Evolutionary conservation across 2,113 vertebrate species (phyloP), one percentile per base, ranked within the genome.

Genomic region (Hystrix brachyura): DNA sequence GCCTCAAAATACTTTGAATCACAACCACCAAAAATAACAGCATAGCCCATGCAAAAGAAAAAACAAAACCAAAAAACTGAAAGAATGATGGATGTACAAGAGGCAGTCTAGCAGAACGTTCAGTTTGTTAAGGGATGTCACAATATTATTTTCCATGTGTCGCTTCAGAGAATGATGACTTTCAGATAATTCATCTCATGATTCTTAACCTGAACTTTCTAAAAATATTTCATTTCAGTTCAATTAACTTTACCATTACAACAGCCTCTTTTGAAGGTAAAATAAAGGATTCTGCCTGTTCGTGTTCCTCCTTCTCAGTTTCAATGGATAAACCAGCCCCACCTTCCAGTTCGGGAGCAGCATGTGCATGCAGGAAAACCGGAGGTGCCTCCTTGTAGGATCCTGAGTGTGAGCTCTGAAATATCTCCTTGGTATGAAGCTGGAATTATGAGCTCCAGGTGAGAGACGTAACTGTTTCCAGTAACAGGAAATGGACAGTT

Each of bases 81-180:
- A 97, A 98, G 97, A 98, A 97, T 96, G 97, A 98, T 92, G 93
- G 97, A 98, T 97, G 98, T 97, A 57, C 91, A 92, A 96, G 96
- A 98, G 97, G 96, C 88, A 89, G 93, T 98, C 95, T 97, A 94
- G 96, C 96, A 89, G 97, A 92, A 98, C 91, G 96, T 95, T 97
- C 87, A 93, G 92, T 15, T 86, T 97, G 98, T 94, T 90, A 97
- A 97, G 80, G 98, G 98, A 98, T 99, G 99, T 99, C 99, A 99
- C 99, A 99, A 98, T 98, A 99, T 99, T 99, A 99, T 99, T 98
- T 98, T 98, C 98, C 98, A 94, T 71, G 71, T 96, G 96, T 96
- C 88, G 83, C 98, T 97, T 98, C 97, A 98, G 96, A 97, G 95
- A 97, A 98, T 14, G 17, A 97, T 93, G 98, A 93, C 74, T 96